Base-by-base conservation (phyloP, 2,797 vertebrate genomes). In the Anguilla anguilla region DNA sequence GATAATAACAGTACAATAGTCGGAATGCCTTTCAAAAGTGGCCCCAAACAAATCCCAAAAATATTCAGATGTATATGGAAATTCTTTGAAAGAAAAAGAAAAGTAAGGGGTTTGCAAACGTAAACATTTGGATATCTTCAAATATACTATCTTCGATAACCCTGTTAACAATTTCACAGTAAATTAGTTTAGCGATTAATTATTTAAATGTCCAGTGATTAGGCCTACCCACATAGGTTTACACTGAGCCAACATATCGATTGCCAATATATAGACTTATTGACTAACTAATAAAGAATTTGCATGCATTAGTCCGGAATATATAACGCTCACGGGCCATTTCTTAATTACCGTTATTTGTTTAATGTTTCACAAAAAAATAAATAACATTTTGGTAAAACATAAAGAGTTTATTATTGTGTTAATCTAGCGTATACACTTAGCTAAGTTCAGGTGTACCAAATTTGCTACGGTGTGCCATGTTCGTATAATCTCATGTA, bases 201-300 rank as follows among this genome's bases (percentile, higher is more conserved):
- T 82, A 82, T 82, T 51, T 25, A 49, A 82, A 82, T 82, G 43
- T n/a, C 46, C 79, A 82, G 46, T 82, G 46, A 82, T 9, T 11
- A 67, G 64, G 64, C 64, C 64, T 67, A 82, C 46, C 43, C 43
- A 82, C 83, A 57, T 84, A 84, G 55, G 86, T 51, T 87, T 43
- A 79, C 77, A 85, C 90, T 85, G 72, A 84, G 90, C 89, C 79
- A 87, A 88, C 86, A 87, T 69, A 85, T 84, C 43, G 85, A 89
- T 91, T 91, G 92, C 88, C 90, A 90, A 91, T 90, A 43, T 22
- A 83, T 87, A 25, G 35, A 82, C 46, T 83, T 83, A 67, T 64
- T 64, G 77, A 83, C 7, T 49, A 49, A 82, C 17, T 82, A 51
- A 82, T 82, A 82, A 79, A 74, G 28, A 79, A 79, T 82, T 49